Base-by-base conservation (phyloP, 2,888 invertebrate genomes). In the Dasysyrphus albostriatus region DNA sequence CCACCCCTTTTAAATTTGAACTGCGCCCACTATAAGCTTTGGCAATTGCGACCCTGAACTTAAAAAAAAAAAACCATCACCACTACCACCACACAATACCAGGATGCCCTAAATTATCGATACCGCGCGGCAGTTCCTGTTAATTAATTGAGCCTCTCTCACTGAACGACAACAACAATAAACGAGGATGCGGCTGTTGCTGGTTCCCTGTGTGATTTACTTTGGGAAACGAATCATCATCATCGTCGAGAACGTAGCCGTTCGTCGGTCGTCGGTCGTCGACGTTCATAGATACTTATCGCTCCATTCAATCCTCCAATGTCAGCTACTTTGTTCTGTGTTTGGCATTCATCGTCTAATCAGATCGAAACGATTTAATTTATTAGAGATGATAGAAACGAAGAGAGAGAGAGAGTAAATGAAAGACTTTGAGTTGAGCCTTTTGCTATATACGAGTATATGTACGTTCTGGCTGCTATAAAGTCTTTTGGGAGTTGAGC, bases 351-450 rank as follows among this genome's bases (percentile, higher is more conserved):
- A 74, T 74, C 85, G 77, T 69, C 77, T 85, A 85, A 85, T 85
- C 85, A 85, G 85, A 85, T 85, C 61, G 85, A 70, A 85, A 77
- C 69, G 85, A 85, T 85, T 85, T 85, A 85, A 85, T 85, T 85
- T 85, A 85, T 85, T 82, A 85, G 61, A 82, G 58, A 74, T 24
- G n/a, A n/a, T n/a, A n/a, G n/a, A n/a, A n/a, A n/a, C n/a, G n/a
- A n/a, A n/a, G n/a, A 37, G 42, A 7, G 2, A 32, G 9, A 37
- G 44, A 56, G n/a, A 29, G 47, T 49, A 19, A 32, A 29, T 5
- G 9, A 32, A 24, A 29, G 9, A 44, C 24, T 14, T 54, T 29
- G 29, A 54, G 24, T 54, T 29, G 29, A 54, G 24, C 54, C 29
- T 9, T 34, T 24, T 47, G 44, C 29, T 10, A 6, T 54, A 12